Evolutionary conservation across 1,140 invertebrate species (phyloP), one percentile per base, ranked within the genome.

Genomic region (Trichonephila inaurata): DNA sequence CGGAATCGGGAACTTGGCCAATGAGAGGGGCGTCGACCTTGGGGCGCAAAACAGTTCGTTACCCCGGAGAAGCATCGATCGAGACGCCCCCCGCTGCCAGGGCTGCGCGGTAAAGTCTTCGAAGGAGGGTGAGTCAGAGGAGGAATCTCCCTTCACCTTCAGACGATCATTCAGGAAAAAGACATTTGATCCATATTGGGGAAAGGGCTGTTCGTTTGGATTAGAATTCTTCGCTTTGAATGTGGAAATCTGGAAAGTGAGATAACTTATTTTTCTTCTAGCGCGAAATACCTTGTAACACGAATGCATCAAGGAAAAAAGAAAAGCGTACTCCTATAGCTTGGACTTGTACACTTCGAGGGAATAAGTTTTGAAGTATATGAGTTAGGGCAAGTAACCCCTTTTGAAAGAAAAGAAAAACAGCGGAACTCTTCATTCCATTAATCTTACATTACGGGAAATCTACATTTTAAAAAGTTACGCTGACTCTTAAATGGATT

Each of bases 21-120:
- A 51, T 8, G 7, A n/a, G n/a, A 19, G 69, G 24, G 28, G 28
- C 33, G 0, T 33, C 72, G 72, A 77, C 72, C 72, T 77, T 40
- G 72, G 69, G 72, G 72, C 72, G 72, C 28, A 77, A 28, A 77
- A 77, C 28, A 40, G 72, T 77, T 77, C 72, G 72, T 77, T 77
- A 28, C 28, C 18, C 72, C 14, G 19, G 62, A 64, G 51, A 51
- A 21, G 62, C 28, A 77, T 77, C 72, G 72, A 77, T 77, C 72
- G 72, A 40, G 62, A 51, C 51, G 51, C 51, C 51, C 51, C 51
- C 51, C 51, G 51, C 51, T 51, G 51, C 51, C 3, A 51, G 51
- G 62, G 62, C 21, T 18, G 72, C 28, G 72, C 24, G 72, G 28
- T 3, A 6, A 77, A 40, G 28, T 18, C 72, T 33, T 18, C n/a